Evolutionary conservation across 2,888 invertebrate species (phyloP).

Genomic region (Clostera curtula): DNA sequence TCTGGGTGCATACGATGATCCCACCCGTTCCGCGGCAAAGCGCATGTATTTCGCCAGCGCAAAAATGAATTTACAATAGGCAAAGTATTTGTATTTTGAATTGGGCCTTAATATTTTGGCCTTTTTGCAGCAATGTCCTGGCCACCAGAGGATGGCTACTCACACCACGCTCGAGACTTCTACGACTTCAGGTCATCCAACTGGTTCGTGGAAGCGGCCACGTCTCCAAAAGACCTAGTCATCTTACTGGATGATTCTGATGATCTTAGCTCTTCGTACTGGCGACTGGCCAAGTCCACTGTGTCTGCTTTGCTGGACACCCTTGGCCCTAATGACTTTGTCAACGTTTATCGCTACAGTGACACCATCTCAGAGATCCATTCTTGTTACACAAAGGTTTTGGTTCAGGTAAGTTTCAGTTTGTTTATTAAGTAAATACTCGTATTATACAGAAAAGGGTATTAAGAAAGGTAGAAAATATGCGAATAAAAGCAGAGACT

Average conservation of each 20-base stretch:
- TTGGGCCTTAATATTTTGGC: neutral
- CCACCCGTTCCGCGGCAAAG: too few relatives aligned
- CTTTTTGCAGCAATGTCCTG: conserved; percentile 80
- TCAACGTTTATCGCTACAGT: conserved; percentile 94
- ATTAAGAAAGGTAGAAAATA: too few relatives aligned
- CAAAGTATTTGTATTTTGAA: too few relatives aligned
- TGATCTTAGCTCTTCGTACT: conserved; percentile 88
- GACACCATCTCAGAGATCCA: conserved; percentile 89
- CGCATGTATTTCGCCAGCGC: too few relatives aligned
- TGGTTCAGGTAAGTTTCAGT: conserved; percentile 83
- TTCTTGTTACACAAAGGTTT: conserved; percentile 90
- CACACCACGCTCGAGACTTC: conserved; percentile 86
- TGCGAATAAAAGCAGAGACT: too few relatives aligned
- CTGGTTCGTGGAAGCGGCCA: conserved; percentile 98
- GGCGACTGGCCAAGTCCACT: conserved; percentile 90
- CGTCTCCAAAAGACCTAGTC: conserved; percentile 97
- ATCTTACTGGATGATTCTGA: conserved; percentile 95
- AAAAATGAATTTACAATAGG: too few relatives aligned
- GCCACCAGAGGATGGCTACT: conserved; percentile 87
- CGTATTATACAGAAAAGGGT: too few relatives aligned
- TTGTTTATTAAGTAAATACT: neutral
- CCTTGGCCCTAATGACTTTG: conserved; percentile 96
- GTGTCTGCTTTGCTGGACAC: conserved; percentile 94
- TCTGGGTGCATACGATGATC: too few relatives aligned
- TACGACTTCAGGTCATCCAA: conserved; percentile 96